Evolutionary conservation across 2,797 vertebrate species (phyloP).

Genomic region (Xiphophorus birchmanni): DNA sequence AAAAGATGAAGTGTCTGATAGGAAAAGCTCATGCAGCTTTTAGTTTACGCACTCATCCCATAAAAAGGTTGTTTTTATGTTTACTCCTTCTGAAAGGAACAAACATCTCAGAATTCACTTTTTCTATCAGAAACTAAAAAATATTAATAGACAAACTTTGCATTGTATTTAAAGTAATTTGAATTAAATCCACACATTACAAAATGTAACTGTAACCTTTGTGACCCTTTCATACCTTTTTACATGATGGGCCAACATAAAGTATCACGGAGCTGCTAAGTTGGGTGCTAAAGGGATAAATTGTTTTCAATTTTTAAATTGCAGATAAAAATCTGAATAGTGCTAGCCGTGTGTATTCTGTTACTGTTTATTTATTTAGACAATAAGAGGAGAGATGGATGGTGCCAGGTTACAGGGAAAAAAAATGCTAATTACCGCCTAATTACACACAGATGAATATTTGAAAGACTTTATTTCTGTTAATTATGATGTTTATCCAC

Average conservation of each 20-base stretch:
- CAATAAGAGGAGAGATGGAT: too few relatives aligned
- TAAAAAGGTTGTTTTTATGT: conserved; percentile 1
- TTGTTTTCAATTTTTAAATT: neutral
- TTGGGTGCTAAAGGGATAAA: neutral
- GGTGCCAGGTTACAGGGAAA: too few relatives aligned
- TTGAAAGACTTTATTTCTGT: too few relatives aligned
- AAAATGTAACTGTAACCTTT: neutral
- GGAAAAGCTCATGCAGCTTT: conserved; percentile 18
- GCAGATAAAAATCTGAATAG: neutral
- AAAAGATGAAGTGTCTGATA: conserved; percentile 26
- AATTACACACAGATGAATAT: too few relatives aligned
- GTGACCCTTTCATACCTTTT: neutral
- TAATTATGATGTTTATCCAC: too few relatives aligned
- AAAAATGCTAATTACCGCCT: too few relatives aligned
- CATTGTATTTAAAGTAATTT: neutral
- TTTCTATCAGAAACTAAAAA: neutral
- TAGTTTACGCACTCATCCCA: conserved; percentile 11
- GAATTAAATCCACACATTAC: neutral
- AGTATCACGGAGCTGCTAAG: neutral
- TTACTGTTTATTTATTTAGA: too few relatives aligned
- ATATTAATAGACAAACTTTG: neutral
- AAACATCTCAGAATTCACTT: neutral
- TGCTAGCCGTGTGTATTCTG: neutral
- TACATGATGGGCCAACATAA: neutral
- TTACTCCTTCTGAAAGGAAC: neutral